Evolutionary conservation across 2,888 invertebrate species (phyloP).

Genomic region (Mythimna impura): DNA sequence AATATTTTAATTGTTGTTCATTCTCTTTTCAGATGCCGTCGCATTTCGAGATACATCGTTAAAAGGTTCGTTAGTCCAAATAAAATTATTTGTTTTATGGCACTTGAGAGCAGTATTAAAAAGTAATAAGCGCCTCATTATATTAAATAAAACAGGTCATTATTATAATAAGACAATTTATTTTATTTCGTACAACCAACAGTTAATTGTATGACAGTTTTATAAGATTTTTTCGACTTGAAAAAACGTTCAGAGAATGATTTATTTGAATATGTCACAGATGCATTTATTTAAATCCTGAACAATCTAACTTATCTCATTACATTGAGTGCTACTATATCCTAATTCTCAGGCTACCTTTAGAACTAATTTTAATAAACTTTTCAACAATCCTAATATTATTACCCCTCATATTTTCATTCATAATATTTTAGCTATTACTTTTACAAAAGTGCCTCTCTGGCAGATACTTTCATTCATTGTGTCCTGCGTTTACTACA

Average conservation of each 20-base stretch:
- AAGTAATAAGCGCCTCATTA: slow-evolving; percentile 61
- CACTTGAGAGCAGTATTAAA: slow-evolving; percentile 50
- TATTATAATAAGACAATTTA: slow-evolving; percentile 54
- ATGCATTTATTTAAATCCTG: not conserved
- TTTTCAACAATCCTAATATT: not conserved
- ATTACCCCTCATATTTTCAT: not conserved
- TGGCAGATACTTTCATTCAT: not conserved
- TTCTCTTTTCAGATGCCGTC: slow-evolving; percentile 75
- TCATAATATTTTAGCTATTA: not conserved
- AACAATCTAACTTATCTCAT: not conserved
- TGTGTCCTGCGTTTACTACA: not conserved
- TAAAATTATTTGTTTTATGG: slow-evolving; percentile 57
- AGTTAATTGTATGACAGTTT: slow-evolving; percentile 26
- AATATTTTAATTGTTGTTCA: slow-evolving; percentile 48
- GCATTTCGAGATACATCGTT: slow-evolving; percentile 69
- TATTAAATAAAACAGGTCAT: slow-evolving; percentile 55
- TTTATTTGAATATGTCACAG: not conserved
- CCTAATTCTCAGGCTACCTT: not conserved
- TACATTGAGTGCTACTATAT: not conserved
- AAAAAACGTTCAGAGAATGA: slow-evolving; percentile 6
- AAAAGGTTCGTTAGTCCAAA: slow-evolving; percentile 69
- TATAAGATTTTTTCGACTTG: slow-evolving; percentile 11
- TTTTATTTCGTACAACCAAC: slow-evolving; percentile 44
- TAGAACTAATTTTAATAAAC: not conserved
- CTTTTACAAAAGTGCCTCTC: not conserved